A percentile compares a stretch with the other conserved stretches of the same genome.
Conservation (phyloP, 2,113 vertebrate species). For the Pterocles gutturalis region DNA sequence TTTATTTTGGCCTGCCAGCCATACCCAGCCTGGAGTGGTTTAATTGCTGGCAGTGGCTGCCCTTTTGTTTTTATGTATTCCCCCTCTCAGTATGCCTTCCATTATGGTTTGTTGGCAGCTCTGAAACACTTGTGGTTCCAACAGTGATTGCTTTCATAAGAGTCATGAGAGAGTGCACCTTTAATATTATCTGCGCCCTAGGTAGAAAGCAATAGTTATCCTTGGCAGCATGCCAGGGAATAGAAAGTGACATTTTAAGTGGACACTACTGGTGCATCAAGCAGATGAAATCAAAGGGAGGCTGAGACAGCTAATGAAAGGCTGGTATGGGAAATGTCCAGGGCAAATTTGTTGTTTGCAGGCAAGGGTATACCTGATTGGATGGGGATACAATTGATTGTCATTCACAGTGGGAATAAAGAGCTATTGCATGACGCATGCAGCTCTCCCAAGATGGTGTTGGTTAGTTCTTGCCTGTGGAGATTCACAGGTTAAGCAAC, state of each 20-base stretch:
- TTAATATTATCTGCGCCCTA: slow-evolving; percentile 49
- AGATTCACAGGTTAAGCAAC: slow-evolving; percentile 27
- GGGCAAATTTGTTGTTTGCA: neutral
- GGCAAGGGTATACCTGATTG: neutral
- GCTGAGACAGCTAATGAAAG: slow-evolving; percentile 2
- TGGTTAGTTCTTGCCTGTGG: neutral
- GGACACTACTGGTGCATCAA: slow-evolving; percentile 37
- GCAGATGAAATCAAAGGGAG: slow-evolving; percentile 43
- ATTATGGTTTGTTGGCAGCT: slow-evolving; percentile 28
- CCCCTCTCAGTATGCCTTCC: slow-evolving; percentile 49
- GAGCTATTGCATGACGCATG: neutral
- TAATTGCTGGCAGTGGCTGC: slow-evolving; percentile 58
- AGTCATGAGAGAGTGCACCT: slow-evolving; percentile 64
- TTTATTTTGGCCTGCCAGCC: slow-evolving; percentile 40
- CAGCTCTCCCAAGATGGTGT: neutral
- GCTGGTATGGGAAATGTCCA: neutral
- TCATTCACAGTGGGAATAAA: neutral
- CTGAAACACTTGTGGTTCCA: neutral
- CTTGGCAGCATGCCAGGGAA: slow-evolving; percentile 30
- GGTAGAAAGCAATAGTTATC: slow-evolving; percentile 53
- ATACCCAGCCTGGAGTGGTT: slow-evolving; percentile 21
- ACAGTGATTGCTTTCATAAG: slow-evolving; percentile 30
- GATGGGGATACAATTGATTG: neutral
- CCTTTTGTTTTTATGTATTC: slow-evolving; percentile 34
- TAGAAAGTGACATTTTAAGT: slow-evolving; percentile 42